A percentile compares a stretch with the other conserved stretches of the same genome.
Evolutionary conservation across 2,888 invertebrate genomes (phyloP).

Genomic region (Julus scandinavius): DNA sequence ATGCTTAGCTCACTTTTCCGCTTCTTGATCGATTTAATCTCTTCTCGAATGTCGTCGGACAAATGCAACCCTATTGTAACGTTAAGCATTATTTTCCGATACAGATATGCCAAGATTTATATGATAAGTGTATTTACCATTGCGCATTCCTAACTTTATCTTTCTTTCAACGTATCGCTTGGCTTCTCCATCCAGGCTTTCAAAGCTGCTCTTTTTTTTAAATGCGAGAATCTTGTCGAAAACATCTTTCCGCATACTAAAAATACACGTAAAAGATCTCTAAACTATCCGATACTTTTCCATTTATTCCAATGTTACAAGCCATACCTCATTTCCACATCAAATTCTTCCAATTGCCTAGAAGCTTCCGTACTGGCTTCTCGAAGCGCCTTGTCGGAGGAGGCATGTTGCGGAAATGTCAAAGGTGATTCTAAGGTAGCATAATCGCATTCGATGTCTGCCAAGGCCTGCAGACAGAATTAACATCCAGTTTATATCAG

Average conservation of each 20-base stretch:
- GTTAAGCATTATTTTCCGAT: neutral
- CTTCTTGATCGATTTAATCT: slow-evolving; percentile 67
- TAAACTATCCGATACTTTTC: neutral
- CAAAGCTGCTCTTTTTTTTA: slow-evolving; percentile 61
- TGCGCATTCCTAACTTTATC: slow-evolving; percentile 66
- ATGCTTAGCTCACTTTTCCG: slow-evolving; percentile 67
- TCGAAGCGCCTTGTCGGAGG: slow-evolving; percentile 65
- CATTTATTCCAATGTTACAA: neutral
- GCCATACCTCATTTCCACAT: slow-evolving; percentile 66
- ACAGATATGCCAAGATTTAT: neutral
- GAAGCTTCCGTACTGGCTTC: slow-evolving; percentile 68
- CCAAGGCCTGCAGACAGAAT: slow-evolving; percentile 63
- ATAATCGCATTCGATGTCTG: slow-evolving; percentile 65
- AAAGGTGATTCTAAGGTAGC: slow-evolving; percentile 65
- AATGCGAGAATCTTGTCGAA: slow-evolving; percentile 66
- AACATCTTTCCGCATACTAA: slow-evolving; percentile 68
- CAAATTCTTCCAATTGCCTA: slow-evolving; percentile 67
- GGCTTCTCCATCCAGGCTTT: slow-evolving; percentile 63
- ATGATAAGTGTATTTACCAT: slow-evolving; percentile 63
- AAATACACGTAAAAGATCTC: slow-evolving; percentile 29
- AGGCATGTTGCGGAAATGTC: slow-evolving; percentile 67
- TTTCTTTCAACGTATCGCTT: slow-evolving; percentile 66
- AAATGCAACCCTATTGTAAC: slow-evolving; percentile 66
- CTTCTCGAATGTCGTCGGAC: slow-evolving; percentile 64
- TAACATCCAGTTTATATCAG: neutral